Conservation (phyloP, 2,113 vertebrate genomes). For the Steatornis caripensis region DNA sequence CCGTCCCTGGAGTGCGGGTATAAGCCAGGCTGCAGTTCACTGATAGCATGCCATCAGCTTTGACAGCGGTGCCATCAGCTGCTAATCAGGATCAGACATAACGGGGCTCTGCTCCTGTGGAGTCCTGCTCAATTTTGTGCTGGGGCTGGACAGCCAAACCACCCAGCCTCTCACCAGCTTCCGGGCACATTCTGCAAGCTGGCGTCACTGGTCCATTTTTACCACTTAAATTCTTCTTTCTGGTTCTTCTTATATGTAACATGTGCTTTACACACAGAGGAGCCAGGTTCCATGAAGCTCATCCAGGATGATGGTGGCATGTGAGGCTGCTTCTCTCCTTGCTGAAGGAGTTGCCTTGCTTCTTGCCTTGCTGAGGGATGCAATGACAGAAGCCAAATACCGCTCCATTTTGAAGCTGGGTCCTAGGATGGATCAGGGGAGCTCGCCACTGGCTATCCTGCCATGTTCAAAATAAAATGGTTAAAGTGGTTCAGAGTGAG, state of each 20-base stretch:
- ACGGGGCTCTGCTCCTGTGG: accelerated
- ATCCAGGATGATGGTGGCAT: not conserved
- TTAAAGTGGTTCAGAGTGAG: not conserved
- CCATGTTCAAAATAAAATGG: not conserved
- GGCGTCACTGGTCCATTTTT: not conserved
- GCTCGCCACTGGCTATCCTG: not conserved
- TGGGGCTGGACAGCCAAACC: not conserved
- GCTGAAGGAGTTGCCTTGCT: not conserved
- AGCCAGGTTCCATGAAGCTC: not conserved
- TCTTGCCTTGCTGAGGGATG: not conserved
- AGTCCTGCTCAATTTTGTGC: not conserved
- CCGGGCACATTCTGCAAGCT: not conserved
- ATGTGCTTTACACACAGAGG: not conserved
- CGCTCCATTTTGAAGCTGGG: not conserved
- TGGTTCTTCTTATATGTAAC: not conserved
- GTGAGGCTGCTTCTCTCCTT: not conserved
- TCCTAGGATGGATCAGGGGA: not conserved
- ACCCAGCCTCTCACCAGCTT: not conserved
- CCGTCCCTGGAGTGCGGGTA: not conserved
- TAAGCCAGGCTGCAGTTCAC: not conserved
- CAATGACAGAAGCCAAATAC: not conserved
- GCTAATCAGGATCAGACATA: not conserved
- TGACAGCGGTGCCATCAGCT: not conserved
- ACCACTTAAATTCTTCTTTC: not conserved
- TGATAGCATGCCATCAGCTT: not conserved